Evolutionary conservation across 2,888 invertebrate species (phyloP).

Genomic region (Rotaria magnacalcarata): DNA sequence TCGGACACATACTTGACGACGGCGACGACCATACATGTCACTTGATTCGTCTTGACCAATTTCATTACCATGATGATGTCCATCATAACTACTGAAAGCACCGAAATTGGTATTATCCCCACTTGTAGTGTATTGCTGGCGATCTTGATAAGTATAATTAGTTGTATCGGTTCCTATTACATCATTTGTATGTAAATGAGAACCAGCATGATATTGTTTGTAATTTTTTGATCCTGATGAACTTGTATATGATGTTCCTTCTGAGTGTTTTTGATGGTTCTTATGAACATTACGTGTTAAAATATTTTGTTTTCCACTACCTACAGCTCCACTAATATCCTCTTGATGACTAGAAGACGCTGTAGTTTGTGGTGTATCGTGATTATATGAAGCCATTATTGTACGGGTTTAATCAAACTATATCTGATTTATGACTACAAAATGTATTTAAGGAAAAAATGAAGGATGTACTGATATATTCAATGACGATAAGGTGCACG

Average conservation of each 20-base stretch:
- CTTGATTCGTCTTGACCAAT: background rate
- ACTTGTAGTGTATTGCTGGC: background rate
- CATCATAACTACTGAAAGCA: background rate
- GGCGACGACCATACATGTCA: background rate
- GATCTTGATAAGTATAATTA: background rate
- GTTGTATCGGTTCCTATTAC: background rate
- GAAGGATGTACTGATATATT: background rate
- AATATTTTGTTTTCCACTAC: background rate
- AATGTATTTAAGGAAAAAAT: background rate
- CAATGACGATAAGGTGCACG: background rate
- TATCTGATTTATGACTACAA: background rate
- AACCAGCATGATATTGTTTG: background rate
- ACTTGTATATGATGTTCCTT: background rate
- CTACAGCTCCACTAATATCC: background rate
- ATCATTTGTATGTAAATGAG: background rate
- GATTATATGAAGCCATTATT: background rate
- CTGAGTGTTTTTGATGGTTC: background rate
- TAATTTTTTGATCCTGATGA: background rate
- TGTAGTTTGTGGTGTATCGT: background rate
- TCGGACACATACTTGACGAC: slow-evolving; percentile 37
- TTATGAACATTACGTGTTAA: background rate
- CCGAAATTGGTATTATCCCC: background rate
- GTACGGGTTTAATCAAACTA: background rate
- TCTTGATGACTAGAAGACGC: background rate
- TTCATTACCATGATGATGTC: background rate